phyloP scores from a whole-genome alignment of 2,888 invertebrate species.

The Druceiella hillmani region DNA sequence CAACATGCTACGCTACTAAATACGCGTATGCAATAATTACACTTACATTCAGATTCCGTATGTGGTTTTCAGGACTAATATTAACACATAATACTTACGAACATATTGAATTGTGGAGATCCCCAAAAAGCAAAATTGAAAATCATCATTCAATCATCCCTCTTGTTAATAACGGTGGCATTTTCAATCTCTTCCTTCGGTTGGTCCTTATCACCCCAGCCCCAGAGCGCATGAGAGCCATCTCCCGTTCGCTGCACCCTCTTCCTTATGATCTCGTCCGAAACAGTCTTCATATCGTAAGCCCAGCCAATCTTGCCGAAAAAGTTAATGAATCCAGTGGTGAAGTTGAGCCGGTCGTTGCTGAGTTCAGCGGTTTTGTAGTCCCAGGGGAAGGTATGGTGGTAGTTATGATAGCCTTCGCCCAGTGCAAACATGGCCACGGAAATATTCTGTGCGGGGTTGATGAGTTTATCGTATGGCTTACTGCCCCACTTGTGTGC shows the following conservation, averaged over 20 bases:
- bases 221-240: constrained; percentile 59
- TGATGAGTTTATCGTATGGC: constrained; percentile 62
- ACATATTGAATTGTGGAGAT: too few species aligned
- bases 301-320: constrained; percentile 71
- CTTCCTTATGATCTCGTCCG: constrained; percentile 51
- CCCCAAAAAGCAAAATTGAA: too few species aligned
- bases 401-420: constrained; percentile 86
- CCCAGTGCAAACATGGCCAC: constrained; percentile 64
- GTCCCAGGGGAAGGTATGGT: constrained; percentile 82
- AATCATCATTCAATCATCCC: constrained; percentile 30
- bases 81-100: too few species aligned
- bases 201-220: constrained; percentile 41
- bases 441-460: constrained; percentile 59
- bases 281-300: constrained; percentile 66
- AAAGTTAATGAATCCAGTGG: constrained; percentile 60
- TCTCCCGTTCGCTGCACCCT: constrained; percentile 59
- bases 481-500: constrained; percentile 64
- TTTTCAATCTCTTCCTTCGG: constrained; percentile 34
- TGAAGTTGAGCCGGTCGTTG: constrained; percentile 64
- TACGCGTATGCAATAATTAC: too few species aligned
- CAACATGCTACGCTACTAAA: too few species aligned
- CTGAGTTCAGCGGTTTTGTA: constrained; percentile 80
- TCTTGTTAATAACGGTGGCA: constrained; percentile 36
- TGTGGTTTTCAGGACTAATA: too few species aligned
- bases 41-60: too few species aligned